These are phyloP conservation scores for Saiga tatarica DNA, from an alignment of 2,113 vertebrate genomes.

Conservation along the genomic window DNA sequence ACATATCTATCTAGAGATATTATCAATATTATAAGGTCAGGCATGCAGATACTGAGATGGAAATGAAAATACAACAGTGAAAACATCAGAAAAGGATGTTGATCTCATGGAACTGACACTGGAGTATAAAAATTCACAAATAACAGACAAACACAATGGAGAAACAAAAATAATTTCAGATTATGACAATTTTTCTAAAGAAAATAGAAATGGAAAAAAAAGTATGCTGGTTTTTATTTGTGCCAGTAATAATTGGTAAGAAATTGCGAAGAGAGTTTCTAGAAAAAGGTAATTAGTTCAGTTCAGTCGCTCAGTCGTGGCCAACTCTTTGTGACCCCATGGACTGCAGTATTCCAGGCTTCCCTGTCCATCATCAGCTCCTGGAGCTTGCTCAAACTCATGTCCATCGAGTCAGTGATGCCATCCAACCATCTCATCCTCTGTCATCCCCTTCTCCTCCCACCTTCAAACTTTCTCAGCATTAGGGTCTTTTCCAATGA, in stretches of 20 bases:
- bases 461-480: not conserved
- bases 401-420: not conserved
- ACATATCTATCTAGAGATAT: not conserved
- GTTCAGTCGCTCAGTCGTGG: rapidly evolving
- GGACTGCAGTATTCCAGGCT: not conserved
- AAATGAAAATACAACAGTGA: not conserved
- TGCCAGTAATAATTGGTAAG: not conserved
- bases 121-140: not conserved
- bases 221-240: not conserved
- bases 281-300: not conserved
- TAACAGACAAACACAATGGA: not conserved
- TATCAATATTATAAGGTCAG: not conserved
- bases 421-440: not conserved
- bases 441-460: not conserved
- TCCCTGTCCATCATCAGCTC: not conserved
- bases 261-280: not conserved
- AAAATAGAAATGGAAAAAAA: not conserved
- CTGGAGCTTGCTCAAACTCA: not conserved
- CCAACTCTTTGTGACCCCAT: not conserved
- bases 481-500: not conserved
- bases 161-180: not conserved
- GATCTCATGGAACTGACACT: not conserved
- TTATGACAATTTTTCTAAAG: not conserved
- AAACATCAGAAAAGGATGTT: not conserved
- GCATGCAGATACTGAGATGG: not conserved